Evolutionary conservation across 2,888 invertebrate genomes (phyloP), one percentile per base, ranked within the genome.

Genomic region (Synergus umbraculus): DNA sequence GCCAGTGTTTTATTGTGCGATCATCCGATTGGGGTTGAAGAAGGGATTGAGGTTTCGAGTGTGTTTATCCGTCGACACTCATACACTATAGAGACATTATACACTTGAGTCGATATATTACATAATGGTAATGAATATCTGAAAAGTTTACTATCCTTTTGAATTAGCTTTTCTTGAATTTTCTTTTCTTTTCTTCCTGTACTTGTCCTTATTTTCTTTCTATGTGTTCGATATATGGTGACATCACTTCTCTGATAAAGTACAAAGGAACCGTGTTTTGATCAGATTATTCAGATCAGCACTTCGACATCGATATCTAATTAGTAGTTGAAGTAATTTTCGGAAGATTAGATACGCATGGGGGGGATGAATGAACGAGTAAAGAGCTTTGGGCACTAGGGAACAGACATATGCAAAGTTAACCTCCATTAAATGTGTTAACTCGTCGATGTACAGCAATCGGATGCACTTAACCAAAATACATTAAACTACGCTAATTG

Each of bases 351-450:
- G 80, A 69, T 76, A 76, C 76, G 66, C 49, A 67, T 76, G 80
- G 83, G 82, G 81, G 78, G 83, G 83, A 79, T 83, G 83, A 85
- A 79, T 82, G 82, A 80, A 84, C 84, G 81, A 80, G 85, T 88
- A 88, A 88, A 88, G 87, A 87, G 88, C 88, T 89, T 88, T 87
- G 86, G 84, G 87, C 88, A 87, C 86, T 85, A 85, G 88, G 87
- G 87, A 88, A 86, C 86, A 86, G 85, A 85, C 86, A 86, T 88
- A 89, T 89, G 89, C 88, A 88, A 90, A 90, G 89, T 90, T 90
- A 90, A 90, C 90, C 90, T 88, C 89, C 88, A 90, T 90, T 90
- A 90, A 91, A 90, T 89, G 88, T 88, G 89, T 91, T 89, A 90
- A 90, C 88, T 90, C 88, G 85, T 85, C 88, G 87, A 90, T 69